phyloP scores from a whole-genome alignment of 2,797 vertebrate species.

The Periparus ater region DNA sequence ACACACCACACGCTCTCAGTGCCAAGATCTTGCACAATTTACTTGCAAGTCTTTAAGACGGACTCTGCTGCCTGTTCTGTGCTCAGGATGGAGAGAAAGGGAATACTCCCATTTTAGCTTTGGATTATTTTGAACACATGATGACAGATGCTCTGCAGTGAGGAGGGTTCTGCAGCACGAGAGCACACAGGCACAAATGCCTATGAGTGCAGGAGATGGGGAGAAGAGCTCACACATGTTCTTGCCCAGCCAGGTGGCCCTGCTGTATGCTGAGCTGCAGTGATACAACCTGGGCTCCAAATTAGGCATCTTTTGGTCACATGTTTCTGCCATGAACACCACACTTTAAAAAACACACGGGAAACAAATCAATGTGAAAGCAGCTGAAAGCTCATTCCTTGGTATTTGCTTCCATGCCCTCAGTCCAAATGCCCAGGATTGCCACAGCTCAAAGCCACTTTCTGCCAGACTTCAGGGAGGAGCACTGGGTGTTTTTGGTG shows the following conservation, averaged over 20 bases:
- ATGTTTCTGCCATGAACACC: not conserved
- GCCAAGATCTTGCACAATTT: constrained; percentile 28
- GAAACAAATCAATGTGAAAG: not conserved
- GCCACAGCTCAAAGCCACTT: not conserved
- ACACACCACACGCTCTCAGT: not conserved
- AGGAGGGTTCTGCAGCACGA: not conserved
- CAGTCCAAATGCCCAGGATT: not conserved
- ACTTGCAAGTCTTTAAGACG: not conserved
- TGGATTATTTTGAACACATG: not conserved
- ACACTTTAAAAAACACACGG: not conserved
- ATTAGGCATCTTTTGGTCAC: not conserved
- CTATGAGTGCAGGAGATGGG: not conserved
- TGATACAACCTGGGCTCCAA: not conserved
- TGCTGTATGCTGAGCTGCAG: not conserved
- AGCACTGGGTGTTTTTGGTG: not conserved
- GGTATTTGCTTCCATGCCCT: not conserved
- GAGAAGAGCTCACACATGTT: not conserved
- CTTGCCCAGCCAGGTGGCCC: not conserved
- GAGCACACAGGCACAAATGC: not conserved
- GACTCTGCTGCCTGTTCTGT: not conserved
- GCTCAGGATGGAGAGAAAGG: not conserved
- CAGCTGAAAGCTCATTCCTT: not conserved
- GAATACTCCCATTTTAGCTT: constrained; percentile 11
- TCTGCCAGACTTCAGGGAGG: not conserved
- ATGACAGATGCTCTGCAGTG: not conserved